These are phyloP conservation scores for Scophthalmus maximus DNA, from an alignment of 2,113 vertebrate genomes.

Conservation along the genomic window DNA sequence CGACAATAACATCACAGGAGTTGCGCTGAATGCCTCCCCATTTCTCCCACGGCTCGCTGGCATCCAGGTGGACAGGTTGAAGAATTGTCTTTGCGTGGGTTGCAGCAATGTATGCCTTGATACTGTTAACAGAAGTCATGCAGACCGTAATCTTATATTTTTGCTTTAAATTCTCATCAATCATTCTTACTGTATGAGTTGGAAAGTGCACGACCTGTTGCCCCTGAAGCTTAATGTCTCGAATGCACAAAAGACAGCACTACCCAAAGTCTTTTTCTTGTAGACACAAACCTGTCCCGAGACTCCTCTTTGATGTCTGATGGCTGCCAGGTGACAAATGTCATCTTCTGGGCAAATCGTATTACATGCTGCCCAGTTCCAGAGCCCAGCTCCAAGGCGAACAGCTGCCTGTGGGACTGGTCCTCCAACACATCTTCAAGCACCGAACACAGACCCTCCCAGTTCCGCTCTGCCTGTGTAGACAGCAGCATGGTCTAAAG, in stretches of 20 bases:
- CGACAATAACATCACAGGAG: slow-evolving; percentile 78
- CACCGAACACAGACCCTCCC: slow-evolving; percentile 73
- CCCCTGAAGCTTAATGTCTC: background rate
- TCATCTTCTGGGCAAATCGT: slow-evolving; percentile 79
- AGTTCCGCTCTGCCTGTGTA: slow-evolving; percentile 80
- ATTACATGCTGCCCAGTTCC: slow-evolving; percentile 82
- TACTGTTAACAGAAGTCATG: slow-evolving; percentile 55
- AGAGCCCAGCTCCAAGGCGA: slow-evolving; percentile 81
- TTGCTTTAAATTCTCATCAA: background rate
- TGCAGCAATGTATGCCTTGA: slow-evolving; percentile 77
- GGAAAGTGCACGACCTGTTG: background rate
- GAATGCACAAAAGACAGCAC: too few species aligned
- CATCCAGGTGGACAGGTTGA: slow-evolving; percentile 78
- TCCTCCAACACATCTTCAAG: slow-evolving; percentile 76
- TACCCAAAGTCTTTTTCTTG: background rate
- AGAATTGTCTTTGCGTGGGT: slow-evolving; percentile 76
- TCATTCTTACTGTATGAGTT: background rate
- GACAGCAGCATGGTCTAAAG: slow-evolving; percentile 79
- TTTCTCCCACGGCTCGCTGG: slow-evolving; percentile 77
- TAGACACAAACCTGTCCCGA: slow-evolving; percentile 64
- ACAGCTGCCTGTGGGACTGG: slow-evolving; percentile 73
- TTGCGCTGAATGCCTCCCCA: slow-evolving; percentile 72
- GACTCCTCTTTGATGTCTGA: slow-evolving; percentile 78
- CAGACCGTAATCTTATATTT: background rate
- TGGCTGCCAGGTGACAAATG: slow-evolving; percentile 81